A percentile compares a stretch with the other conserved stretches of the same genome.
Evolutionary conservation across 2,113 vertebrate species (phyloP).

Genomic region (Cyanocitta stelleri): DNA sequence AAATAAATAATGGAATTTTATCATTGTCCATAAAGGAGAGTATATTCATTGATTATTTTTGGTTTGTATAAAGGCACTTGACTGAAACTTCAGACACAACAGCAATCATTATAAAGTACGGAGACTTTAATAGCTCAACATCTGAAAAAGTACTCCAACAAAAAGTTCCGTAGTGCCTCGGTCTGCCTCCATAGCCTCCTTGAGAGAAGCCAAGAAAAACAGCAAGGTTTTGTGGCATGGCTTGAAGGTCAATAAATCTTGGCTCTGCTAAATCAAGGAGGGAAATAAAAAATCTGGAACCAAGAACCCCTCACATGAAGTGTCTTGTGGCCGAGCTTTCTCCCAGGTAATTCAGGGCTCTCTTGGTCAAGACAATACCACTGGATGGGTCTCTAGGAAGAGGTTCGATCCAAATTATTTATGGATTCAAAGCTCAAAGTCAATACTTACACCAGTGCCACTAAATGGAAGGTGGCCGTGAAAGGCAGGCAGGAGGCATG

Average conservation of each 20-base stretch:
- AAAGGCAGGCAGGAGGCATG: not conserved
- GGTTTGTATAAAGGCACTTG: not conserved
- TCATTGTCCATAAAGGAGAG: not conserved
- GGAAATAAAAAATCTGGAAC: not conserved
- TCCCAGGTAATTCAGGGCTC: not conserved
- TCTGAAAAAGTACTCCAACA: constrained; percentile 31
- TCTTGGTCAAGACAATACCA: not conserved
- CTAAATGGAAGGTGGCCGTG: not conserved
- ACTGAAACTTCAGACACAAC: constrained; percentile 2
- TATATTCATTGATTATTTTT: constrained; percentile 20
- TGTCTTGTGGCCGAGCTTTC: not conserved
- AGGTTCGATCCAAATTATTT: not conserved
- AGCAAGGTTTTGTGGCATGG: not conserved
- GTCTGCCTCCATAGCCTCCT: not conserved
- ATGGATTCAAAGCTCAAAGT: not conserved
- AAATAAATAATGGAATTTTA: not conserved
- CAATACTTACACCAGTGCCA: not conserved
- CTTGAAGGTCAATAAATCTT: constrained; percentile 13
- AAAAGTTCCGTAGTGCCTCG: not conserved
- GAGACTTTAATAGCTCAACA: constrained; percentile 10
- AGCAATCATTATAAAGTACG: constrained; percentile 15
- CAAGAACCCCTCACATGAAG: not conserved
- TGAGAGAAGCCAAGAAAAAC: constrained; percentile 26
- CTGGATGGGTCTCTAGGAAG: not conserved
- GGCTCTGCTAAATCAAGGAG: not conserved